Conservation (phyloP, 2,797 vertebrate species). For the Garrulus glandarius region DNA sequence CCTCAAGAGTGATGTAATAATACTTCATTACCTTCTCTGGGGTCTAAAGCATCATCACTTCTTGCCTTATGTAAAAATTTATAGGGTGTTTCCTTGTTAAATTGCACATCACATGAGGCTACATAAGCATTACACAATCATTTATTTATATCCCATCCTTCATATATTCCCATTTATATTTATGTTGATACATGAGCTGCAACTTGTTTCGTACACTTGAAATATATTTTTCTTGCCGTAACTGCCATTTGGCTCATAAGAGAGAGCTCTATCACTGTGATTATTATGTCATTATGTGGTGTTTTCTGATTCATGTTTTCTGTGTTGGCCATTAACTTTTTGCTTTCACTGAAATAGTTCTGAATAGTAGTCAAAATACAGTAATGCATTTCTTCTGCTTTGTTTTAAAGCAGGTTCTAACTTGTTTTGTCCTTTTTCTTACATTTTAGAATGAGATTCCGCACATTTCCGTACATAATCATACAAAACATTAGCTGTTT, state of each 20-base stretch:
- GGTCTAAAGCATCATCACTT: neutral
- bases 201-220: neutral
- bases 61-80: neutral
- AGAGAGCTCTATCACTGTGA: neutral
- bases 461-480: neutral
- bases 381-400: neutral
- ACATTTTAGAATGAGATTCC: neutral
- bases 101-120: slow-evolving; percentile 39
- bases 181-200: neutral
- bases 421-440: neutral
- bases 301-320: neutral
- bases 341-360: neutral
- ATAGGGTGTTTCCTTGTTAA: slow-evolving; percentile 33
- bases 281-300: neutral
- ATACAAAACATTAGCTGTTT: neutral
- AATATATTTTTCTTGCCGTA: neutral
- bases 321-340: neutral
- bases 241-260: neutral
- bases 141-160: slow-evolving; percentile 3
- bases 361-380: neutral
- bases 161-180: neutral
- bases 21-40: slow-evolving; percentile 27
- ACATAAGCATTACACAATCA: neutral
- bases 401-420: neutral
- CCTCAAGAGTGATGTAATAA: neutral